Evolutionary conservation across 2,113 vertebrate species (phyloP).

Genomic region (Nannobrachium achirus): DNA sequence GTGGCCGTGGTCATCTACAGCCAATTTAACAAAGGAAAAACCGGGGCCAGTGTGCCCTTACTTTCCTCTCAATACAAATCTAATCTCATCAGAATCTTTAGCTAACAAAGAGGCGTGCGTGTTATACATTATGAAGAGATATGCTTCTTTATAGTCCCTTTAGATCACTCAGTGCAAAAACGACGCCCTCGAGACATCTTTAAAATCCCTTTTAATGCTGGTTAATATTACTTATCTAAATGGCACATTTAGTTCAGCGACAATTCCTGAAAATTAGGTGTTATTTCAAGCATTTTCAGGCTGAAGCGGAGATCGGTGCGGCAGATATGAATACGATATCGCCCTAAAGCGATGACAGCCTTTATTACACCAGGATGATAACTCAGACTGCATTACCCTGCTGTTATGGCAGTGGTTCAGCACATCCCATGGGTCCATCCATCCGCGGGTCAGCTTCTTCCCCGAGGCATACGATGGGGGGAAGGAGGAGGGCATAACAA

Average conservation of each 20-base stretch:
- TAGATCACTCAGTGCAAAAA: constrained; percentile 9
- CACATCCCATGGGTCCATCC: background rate
- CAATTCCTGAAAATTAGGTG: background rate
- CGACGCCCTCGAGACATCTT: background rate
- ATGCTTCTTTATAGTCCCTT: constrained; percentile 10
- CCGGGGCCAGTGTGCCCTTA: background rate
- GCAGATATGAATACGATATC: background rate
- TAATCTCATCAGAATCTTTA: constrained; percentile 12
- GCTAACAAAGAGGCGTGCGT: constrained; percentile 7
- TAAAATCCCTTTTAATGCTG: background rate
- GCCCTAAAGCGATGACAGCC: background rate
- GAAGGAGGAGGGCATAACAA: constrained; percentile 2
- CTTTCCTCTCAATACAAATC: constrained; percentile 22
- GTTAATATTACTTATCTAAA: background rate
- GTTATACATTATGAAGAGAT: background rate
- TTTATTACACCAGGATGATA: background rate
- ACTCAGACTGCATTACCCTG: background rate
- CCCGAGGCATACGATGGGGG: background rate
- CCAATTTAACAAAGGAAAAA: background rate
- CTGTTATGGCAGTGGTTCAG: background rate
- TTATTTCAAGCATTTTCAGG: background rate
- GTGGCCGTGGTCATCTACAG: background rate
- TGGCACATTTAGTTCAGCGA: constrained; percentile 1
- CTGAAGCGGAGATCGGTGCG: background rate
- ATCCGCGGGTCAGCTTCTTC: constrained; percentile 9